A percentile compares a stretch with the other conserved stretches of the same genome.
These are phyloP conservation scores for Phorcus lineatus DNA, from an alignment of 2,888 invertebrate species.

Conservation along the genomic window DNA sequence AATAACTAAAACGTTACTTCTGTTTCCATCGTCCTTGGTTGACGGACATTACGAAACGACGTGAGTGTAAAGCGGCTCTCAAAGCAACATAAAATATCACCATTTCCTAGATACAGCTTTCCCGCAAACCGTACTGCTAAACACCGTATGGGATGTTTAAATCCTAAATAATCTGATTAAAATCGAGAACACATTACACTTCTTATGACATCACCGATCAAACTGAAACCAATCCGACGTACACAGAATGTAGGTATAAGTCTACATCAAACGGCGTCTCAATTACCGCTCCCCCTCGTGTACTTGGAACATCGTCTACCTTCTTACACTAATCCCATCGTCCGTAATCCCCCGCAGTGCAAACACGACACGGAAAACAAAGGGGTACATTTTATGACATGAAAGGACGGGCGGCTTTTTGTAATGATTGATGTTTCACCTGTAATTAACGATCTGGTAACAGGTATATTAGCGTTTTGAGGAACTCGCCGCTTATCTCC, in stretches of 20 bases:
- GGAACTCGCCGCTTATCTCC: background rate
- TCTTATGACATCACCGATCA: background rate
- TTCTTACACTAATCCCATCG: background rate
- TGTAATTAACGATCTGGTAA: background rate
- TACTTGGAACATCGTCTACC: background rate
- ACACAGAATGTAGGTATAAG: background rate
- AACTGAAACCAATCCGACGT: background rate
- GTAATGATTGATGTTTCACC: slow-evolving; percentile 6
- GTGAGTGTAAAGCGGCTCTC: no score
- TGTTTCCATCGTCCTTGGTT: no score
- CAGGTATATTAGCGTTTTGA: background rate
- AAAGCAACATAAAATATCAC: no score
- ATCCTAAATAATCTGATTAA: no score
- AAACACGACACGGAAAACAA: slow-evolving; percentile 1
- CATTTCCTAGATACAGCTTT: no score
- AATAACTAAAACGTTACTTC: no score
- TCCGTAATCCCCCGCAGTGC: background rate
- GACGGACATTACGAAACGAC: no score
- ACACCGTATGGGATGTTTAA: no score
- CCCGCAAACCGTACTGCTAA: no score
- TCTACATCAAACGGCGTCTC: background rate
- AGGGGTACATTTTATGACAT: background rate
- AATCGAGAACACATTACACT: no score
- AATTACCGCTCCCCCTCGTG: background rate
- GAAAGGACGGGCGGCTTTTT: background rate